phyloP scores from a whole-genome alignment of 2,113 vertebrate species.

The Spizaetus ornatus region DNA sequence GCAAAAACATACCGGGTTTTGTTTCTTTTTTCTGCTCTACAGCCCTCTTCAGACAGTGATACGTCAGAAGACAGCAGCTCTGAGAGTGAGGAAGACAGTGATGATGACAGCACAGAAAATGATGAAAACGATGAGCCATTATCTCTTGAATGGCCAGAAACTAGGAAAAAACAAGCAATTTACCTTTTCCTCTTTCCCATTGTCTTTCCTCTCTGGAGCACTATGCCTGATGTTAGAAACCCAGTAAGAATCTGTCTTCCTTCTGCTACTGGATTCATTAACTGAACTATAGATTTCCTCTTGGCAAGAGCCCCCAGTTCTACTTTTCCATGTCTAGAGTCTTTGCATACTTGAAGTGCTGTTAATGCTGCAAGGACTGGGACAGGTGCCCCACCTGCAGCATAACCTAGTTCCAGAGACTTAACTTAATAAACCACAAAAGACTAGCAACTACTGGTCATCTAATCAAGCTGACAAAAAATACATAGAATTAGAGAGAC shows the following conservation, averaged over 20 bases:
- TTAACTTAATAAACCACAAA: neutral
- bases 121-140: slow-evolving; percentile 82
- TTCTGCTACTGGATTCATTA: neutral
- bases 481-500: neutral
- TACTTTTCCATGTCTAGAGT: neutral
- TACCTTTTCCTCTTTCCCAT: slow-evolving; percentile 93
- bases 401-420: neutral
- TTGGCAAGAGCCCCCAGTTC: neutral
- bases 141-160: slow-evolving; percentile 90
- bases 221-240: slow-evolving; percentile 89
- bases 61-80: slow-evolving; percentile 45
- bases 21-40: neutral
- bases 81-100: slow-evolving; percentile 42
- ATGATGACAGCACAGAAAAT: slow-evolving; percentile 43
- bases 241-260: slow-evolving; percentile 70
- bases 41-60: neutral
- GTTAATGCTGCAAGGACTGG: neutral
- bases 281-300: neutral
- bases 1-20: neutral
- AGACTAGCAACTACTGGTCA: neutral
- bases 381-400: neutral
- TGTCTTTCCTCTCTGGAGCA: slow-evolving; percentile 93
- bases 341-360: neutral
- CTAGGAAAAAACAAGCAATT: slow-evolving; percentile 82
- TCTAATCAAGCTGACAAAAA: neutral